Evolutionary conservation across 37 sponge, comb jelly and placozoan genomes (phyloP).

Genomic region (Dysidea cf. avara): DNA sequence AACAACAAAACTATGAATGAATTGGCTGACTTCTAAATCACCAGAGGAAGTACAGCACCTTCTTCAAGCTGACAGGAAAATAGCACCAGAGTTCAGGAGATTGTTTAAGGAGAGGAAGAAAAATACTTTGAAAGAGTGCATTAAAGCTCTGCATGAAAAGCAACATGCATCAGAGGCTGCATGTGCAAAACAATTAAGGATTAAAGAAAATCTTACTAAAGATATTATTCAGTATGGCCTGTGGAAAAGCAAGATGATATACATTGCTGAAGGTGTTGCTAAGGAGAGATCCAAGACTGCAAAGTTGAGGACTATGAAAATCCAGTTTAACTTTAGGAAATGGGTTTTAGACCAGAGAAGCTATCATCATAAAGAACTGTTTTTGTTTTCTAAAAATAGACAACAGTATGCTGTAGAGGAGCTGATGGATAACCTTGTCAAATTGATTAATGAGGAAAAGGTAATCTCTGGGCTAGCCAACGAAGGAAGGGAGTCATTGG

Average conservation of each 20-base stretch:
- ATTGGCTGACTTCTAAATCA: conserved; percentile 31
- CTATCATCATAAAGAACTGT: no score
- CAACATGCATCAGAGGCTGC: conserved; percentile 1
- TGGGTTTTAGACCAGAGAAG: not conserved
- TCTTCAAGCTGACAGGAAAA: conserved; percentile 1
- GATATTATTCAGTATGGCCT: conserved; percentile 15
- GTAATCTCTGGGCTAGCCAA: no score
- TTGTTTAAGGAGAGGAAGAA: conserved; percentile 1
- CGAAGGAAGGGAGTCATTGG: no score
- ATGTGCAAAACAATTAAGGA: conserved; percentile 2
- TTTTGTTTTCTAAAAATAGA: no score
- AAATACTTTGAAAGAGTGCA: not conserved
- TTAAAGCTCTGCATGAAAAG: conserved; percentile 4
- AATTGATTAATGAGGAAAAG: no score
- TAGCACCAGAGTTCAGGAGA: conserved; percentile 12
- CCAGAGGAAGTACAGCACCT: conserved; percentile 2
- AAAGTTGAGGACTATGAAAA: not conserved
- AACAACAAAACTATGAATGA: conserved; percentile 44
- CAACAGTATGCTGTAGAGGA: no score
- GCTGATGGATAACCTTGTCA: no score
- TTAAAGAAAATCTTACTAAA: conserved; percentile 25
- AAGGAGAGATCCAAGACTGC: not conserved
- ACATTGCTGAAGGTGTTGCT: conserved; percentile 2
- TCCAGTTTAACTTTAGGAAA: not conserved
- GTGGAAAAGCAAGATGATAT: not conserved